phyloP scores from a whole-genome alignment of 1,140 invertebrate genomes.

The Hermetia illucens region DNA sequence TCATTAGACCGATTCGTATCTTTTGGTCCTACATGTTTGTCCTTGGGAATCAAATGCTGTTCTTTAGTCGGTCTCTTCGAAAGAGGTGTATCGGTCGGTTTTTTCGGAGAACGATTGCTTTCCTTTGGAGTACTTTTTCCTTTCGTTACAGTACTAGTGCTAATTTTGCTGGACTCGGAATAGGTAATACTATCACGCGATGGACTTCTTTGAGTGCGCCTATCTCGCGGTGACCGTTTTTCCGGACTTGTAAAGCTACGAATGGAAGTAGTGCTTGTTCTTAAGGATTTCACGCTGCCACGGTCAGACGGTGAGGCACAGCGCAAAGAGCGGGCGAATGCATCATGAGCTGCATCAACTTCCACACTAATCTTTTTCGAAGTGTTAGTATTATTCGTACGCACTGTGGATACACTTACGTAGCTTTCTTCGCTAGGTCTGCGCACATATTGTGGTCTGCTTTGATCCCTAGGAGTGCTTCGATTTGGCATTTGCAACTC shows the following conservation, averaged over 20 bases:
- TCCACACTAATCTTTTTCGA: too few relatives aligned
- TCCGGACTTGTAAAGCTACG: conserved; percentile 15
- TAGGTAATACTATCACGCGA: conserved; percentile 11
- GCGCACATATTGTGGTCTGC: too few relatives aligned
- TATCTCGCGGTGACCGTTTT: too few relatives aligned
- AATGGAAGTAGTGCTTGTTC: conserved; percentile 22
- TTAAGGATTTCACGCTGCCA: conserved; percentile 15
- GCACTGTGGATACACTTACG: too few relatives aligned
- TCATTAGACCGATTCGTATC: too few relatives aligned
- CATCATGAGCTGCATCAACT: conserved; percentile 51
- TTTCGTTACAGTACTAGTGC: conserved; percentile 21
- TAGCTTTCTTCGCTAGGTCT: too few relatives aligned
- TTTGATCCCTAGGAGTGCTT: too few relatives aligned
- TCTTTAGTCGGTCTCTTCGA: neutral
- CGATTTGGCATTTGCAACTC: too few relatives aligned
- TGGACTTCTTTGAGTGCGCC: conserved; percentile 25
- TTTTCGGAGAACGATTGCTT: neutral
- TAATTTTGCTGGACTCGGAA: conserved; percentile 23
- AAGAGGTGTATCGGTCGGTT: neutral
- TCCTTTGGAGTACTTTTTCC: neutral
- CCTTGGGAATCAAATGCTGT: neutral
- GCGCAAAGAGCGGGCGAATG: conserved; percentile 51
- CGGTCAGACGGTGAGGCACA: conserved; percentile 33
- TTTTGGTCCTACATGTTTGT: neutral
- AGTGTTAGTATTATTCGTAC: too few relatives aligned